Conservation (phyloP, 2,888 invertebrate species). For the Polydrusus pterygomalis region DNA sequence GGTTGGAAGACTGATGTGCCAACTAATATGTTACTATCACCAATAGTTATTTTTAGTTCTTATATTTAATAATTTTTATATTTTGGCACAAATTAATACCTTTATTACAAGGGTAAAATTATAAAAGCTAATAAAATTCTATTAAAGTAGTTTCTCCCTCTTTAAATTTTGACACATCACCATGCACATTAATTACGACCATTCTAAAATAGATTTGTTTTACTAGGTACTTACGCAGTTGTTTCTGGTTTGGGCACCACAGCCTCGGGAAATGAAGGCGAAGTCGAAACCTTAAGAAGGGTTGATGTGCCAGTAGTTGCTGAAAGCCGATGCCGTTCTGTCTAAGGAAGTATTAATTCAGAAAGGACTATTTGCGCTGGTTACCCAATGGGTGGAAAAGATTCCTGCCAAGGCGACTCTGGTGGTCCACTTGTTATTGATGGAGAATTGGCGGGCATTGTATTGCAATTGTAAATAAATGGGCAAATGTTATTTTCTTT, state of each 20-base stretch:
- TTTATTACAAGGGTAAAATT: too few relatives aligned
- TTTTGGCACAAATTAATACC: too few relatives aligned
- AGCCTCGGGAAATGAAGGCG: neutral
- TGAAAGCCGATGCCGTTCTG: conserved; percentile 17
- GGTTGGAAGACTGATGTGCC: too few relatives aligned
- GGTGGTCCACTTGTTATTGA: conserved; percentile 59
- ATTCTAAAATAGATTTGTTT: neutral
- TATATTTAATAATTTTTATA: too few relatives aligned
- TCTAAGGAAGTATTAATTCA: conserved; percentile 34
- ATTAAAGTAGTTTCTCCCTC: too few relatives aligned
- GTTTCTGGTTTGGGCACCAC: conserved; percentile 36
- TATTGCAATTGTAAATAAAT: too few relatives aligned
- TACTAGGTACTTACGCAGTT: conserved; percentile 12
- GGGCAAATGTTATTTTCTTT: too few relatives aligned
- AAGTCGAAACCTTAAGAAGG: neutral
- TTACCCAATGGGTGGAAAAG: conserved; percentile 74
- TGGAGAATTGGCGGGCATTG: conserved; percentile 57
- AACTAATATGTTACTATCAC: too few relatives aligned
- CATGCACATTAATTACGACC: too few relatives aligned
- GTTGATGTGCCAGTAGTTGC: conserved; percentile 41
- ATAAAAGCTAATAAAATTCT: too few relatives aligned
- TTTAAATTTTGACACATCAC: too few relatives aligned
- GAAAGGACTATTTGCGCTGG: conserved; percentile 76
- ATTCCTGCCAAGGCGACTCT: conserved; percentile 60
- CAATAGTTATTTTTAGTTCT: too few relatives aligned